These are phyloP conservation scores for Trichoplusia ni DNA, from an alignment of 1,140 invertebrate species.

Conservation along the genomic window DNA sequence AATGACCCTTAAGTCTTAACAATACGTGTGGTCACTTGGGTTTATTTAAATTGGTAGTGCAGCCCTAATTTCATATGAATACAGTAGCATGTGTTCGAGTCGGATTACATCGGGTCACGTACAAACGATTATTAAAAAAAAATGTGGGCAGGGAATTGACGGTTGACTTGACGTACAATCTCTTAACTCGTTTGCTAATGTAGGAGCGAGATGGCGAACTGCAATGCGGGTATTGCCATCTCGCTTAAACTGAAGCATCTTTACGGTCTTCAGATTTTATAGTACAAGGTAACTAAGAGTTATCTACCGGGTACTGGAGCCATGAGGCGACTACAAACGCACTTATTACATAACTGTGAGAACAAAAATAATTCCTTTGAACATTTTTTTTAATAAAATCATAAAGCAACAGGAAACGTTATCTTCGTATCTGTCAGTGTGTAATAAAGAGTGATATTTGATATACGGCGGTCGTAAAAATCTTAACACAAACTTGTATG, in stretches of 20 bases:
- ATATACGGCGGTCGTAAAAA: slow-evolving; percentile 19
- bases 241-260: too few relatives aligned
- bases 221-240: too few relatives aligned
- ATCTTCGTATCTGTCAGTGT: slow-evolving; percentile 20
- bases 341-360: slow-evolving; percentile 6
- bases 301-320: background rate
- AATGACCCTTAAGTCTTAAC: slow-evolving; percentile 21
- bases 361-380: slow-evolving; percentile 28
- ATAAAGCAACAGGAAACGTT: slow-evolving; percentile 18
- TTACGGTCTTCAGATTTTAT: too few relatives aligned
- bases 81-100: slow-evolving; percentile 54
- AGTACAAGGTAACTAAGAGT: too few relatives aligned
- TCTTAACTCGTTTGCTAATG: too few relatives aligned
- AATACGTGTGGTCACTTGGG: slow-evolving; percentile 34
- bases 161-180: background rate
- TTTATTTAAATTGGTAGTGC: slow-evolving; percentile 18
- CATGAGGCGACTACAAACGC: slow-evolving; percentile 11
- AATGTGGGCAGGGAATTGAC: slow-evolving; percentile 9
- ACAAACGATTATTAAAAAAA: slow-evolving; percentile 32
- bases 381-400: slow-evolving; percentile 7
- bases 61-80: slow-evolving; percentile 55
- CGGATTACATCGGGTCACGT: slow-evolving; percentile 58
- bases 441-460: slow-evolving; percentile 26
- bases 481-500: background rate
- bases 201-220: too few relatives aligned